Percentiles rank a stretch among this genome's conserved stretches.
phyloP scores from a whole-genome alignment of 64 coral and sea anemone genomes.

The Dendrophyllia cribrosa region DNA sequence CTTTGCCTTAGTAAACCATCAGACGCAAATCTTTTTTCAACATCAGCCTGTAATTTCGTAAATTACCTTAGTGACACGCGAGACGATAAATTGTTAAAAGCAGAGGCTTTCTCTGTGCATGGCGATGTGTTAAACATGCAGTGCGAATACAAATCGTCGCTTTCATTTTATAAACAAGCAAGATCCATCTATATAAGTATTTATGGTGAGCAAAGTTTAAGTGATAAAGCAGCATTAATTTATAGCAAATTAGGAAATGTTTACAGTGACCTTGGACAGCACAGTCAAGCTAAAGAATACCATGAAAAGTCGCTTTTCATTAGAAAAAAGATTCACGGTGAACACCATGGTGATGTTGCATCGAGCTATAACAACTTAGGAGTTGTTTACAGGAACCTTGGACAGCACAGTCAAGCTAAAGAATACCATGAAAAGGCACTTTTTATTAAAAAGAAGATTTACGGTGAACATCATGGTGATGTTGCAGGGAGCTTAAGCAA shows the following conservation, averaged over 20 bases:
- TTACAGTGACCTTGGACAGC: not conserved
- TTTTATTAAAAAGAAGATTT: not conserved
- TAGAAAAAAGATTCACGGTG: no score
- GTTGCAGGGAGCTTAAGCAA: not conserved
- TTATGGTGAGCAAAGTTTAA: not conserved
- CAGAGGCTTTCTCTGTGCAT: not conserved
- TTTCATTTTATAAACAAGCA: not conserved
- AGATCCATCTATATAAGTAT: not conserved
- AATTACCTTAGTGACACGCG: not conserved
- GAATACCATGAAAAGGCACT: no score
- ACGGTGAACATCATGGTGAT: not conserved
- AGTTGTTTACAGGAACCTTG: no score
- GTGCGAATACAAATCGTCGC: not conserved
- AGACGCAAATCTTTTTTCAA: not conserved
- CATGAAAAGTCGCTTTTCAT: not conserved
- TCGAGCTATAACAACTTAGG: no score
- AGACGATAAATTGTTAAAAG: not conserved
- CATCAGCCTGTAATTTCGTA: not conserved
- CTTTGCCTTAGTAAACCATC: not conserved
- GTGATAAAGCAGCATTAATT: no score
- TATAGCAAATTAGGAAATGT: not conserved
- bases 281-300: conserved; percentile 11
- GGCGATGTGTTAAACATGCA: not conserved
- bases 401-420: no score
- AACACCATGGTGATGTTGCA: no score